Evolutionary conservation across 1,140 invertebrate genomes (phyloP).

Genomic region (Antheraea mylitta): DNA sequence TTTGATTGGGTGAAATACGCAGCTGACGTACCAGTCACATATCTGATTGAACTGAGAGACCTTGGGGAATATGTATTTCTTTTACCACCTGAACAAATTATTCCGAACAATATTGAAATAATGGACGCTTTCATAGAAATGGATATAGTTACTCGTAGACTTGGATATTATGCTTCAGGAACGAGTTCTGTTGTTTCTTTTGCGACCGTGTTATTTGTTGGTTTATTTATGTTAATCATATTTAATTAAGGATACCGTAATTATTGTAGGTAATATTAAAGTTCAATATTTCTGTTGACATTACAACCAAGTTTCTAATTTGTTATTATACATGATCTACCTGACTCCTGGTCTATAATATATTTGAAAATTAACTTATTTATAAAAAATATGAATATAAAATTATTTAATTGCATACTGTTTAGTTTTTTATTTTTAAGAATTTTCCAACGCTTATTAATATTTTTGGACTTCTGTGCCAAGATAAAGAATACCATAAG

Average conservation of each 20-base stretch:
- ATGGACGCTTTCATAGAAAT: conserved; percentile 80
- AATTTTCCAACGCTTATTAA: too few species aligned
- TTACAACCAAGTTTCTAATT: too few species aligned
- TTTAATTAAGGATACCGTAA: background rate
- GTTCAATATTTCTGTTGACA: too few species aligned
- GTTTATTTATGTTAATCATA: background rate
- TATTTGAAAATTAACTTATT: too few species aligned
- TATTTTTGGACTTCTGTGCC: too few species aligned
- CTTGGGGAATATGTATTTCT: conserved; percentile 87
- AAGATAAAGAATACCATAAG: too few species aligned
- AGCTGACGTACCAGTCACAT: conserved; percentile 83
- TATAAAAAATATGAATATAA: too few species aligned
- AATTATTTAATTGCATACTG: too few species aligned
- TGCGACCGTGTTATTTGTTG: background rate
- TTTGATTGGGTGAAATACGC: conserved; percentile 87
- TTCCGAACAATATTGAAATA: conserved; percentile 85
- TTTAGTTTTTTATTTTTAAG: too few species aligned
- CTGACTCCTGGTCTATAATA: too few species aligned
- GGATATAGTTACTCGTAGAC: conserved; percentile 42
- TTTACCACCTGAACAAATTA: conserved; percentile 86
- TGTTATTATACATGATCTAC: too few species aligned
- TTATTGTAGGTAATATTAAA: too few species aligned
- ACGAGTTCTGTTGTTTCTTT: conserved; percentile 20
- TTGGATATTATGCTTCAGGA: conserved; percentile 44
- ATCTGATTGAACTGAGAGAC: conserved; percentile 85